A percentile compares a stretch with the other conserved stretches of the same genome.
These are phyloP conservation scores for Subacronicta megacephala DNA, from an alignment of 2,888 invertebrate species.

Conservation along the genomic window DNA sequence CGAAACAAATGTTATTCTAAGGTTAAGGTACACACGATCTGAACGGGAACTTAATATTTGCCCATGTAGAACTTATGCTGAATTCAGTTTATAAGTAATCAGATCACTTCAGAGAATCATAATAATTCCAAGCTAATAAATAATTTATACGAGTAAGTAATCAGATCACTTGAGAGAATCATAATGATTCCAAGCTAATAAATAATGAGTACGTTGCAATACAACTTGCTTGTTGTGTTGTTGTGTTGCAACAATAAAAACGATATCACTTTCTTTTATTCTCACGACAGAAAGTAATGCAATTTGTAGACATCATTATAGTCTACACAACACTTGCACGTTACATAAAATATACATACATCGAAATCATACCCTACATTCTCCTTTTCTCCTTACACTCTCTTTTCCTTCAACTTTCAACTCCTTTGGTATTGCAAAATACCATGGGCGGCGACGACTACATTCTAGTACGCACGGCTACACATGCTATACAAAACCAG, in stretches of 20 bases:
- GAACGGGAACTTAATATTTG: neutral
- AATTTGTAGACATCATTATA: slow-evolving; percentile 32
- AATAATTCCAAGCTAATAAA: slow-evolving; percentile 5
- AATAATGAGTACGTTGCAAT: slow-evolving; percentile 16
- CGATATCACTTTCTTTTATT: slow-evolving; percentile 32
- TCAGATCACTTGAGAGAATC: slow-evolving; percentile 4
- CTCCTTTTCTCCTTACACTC: too few relatives aligned
- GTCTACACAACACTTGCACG: neutral
- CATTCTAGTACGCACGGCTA: too few relatives aligned
- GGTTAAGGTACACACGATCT: too few relatives aligned
- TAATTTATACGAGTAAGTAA: slow-evolving; percentile 6
- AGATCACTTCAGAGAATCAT: slow-evolving; percentile 5
- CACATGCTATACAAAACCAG: too few relatives aligned
- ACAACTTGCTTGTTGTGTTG: neutral
- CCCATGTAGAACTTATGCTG: neutral
- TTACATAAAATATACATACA: too few relatives aligned
- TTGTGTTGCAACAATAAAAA: slow-evolving; percentile 21
- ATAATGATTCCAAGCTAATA: slow-evolving; percentile 6
- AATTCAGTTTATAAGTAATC: too few relatives aligned
- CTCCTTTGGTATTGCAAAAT: too few relatives aligned
- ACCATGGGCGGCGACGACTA: too few relatives aligned
- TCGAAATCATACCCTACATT: too few relatives aligned
- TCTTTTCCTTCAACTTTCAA: too few relatives aligned
- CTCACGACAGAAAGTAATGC: slow-evolving; percentile 26
- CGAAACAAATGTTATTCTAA: too few relatives aligned